Conservation (phyloP, 2,888 invertebrate species). For the Xylophagus ater region DNA sequence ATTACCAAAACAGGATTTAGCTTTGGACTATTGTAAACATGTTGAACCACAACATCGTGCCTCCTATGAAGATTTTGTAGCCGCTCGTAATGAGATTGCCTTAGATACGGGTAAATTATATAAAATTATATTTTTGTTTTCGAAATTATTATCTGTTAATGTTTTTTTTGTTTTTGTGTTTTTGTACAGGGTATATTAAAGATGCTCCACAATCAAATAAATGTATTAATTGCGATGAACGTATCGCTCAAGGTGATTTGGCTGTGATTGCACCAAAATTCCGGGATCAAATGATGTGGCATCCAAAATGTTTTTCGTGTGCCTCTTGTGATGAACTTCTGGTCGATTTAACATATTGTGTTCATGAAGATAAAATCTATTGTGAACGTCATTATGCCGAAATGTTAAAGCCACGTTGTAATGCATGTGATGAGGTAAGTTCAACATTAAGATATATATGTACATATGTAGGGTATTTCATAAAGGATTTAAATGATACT, state of each 20-base stretch:
- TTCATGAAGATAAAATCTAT: slow-evolving; percentile 73
- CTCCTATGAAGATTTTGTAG: slow-evolving; percentile 88
- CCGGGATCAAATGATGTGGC: slow-evolving; percentile 67
- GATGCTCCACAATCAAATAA: slow-evolving; percentile 50
- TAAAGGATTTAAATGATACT: not conserved
- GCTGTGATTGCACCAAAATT: slow-evolving; percentile 77
- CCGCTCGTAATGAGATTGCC: slow-evolving; percentile 88
- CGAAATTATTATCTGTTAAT: slow-evolving; percentile 2
- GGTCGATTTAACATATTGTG: slow-evolving; percentile 94
- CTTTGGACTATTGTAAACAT: slow-evolving; percentile 78
- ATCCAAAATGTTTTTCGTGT: slow-evolving; percentile 89
- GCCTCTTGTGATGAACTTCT: slow-evolving; percentile 80
- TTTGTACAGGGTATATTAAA: slow-evolving; percentile 47
- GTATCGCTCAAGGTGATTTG: slow-evolving; percentile 68
- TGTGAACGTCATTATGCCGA: slow-evolving; percentile 97
- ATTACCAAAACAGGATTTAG: slow-evolving; percentile 89
- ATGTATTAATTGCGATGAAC: slow-evolving; percentile 73
- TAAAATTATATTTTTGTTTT: slow-evolving; percentile 16
- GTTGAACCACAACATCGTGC: slow-evolving; percentile 65
- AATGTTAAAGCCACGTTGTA: slow-evolving; percentile 86
- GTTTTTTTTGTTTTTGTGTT: slow-evolving; percentile 8
- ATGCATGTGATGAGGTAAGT: slow-evolving; percentile 96
- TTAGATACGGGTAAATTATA: slow-evolving; percentile 71
- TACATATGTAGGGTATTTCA: not conserved
- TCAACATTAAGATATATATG: not conserved